phyloP scores from a whole-genome alignment of 2,888 invertebrate species.

The Dioctria linearis region DNA sequence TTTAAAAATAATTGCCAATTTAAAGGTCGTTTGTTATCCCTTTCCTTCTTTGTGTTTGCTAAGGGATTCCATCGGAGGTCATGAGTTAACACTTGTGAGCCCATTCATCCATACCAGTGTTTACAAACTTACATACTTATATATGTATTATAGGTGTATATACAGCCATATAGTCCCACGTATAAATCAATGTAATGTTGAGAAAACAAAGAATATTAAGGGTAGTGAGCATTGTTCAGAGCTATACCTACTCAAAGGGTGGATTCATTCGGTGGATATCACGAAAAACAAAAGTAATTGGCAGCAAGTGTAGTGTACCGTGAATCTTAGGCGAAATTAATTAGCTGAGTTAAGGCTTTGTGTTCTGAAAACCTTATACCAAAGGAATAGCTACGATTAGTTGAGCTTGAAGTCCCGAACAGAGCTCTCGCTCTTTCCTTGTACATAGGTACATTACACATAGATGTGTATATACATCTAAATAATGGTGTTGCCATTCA shows the following conservation, averaged over 20 bases:
- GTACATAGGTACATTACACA: not conserved
- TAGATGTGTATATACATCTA: too few species aligned
- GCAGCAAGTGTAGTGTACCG: constrained; percentile 46
- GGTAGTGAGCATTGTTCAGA: constrained; percentile 22
- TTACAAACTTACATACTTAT: not conserved
- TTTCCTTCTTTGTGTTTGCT: constrained; percentile 26
- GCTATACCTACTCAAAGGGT: constrained; percentile 32
- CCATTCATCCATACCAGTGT: constrained; percentile 37
- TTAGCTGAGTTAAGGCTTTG: constrained; percentile 43
- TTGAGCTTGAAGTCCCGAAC: constrained; percentile 7
- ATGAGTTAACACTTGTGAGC: constrained; percentile 46
- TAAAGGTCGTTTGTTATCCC: constrained; percentile 49
- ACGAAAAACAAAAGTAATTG: constrained; percentile 50
- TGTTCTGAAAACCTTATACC: not conserved
- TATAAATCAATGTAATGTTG: not conserved
- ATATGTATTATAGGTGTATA: not conserved
- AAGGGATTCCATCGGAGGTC: constrained; percentile 36
- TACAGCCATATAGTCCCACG: not conserved
- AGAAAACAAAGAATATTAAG: constrained; percentile 39
- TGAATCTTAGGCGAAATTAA: constrained; percentile 50
- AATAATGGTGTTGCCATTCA: too few species aligned
- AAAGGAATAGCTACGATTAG: constrained; percentile 32
- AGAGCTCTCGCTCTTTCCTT: not conserved
- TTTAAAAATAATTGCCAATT: constrained; percentile 53
- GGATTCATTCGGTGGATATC: constrained; percentile 33